Conservation (phyloP, 1,140 invertebrate genomes). For the Drosophila rufa region DNA sequence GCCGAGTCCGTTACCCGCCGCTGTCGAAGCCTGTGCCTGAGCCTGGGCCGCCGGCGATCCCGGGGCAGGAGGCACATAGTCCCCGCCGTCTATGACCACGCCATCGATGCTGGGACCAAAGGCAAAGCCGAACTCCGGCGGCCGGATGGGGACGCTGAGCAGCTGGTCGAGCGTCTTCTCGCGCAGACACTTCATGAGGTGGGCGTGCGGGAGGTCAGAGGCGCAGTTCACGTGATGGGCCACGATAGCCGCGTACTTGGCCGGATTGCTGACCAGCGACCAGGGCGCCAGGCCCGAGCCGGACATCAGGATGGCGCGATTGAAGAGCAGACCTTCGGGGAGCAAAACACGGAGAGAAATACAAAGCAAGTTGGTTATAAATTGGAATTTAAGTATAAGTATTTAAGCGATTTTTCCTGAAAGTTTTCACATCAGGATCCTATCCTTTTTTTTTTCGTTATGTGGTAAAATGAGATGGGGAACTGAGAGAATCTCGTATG, state of each 20-base stretch:
- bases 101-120: constrained; percentile 97
- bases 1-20: constrained; percentile 70
- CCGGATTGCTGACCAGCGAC: constrained; percentile 95
- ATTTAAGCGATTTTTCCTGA: not conserved
- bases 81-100: constrained; percentile 88
- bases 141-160: constrained; percentile 90
- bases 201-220: constrained; percentile 89
- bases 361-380: not conserved
- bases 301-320: constrained; percentile 97
- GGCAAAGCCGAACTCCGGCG: constrained; percentile 93
- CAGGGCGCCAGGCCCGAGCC: constrained; percentile 97
- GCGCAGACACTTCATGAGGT: constrained; percentile 93
- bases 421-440: not conserved
- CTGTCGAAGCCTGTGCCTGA: constrained; percentile 73
- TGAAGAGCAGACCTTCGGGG: constrained; percentile 93
- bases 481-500: not conserved
- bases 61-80: constrained; percentile 77
- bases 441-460: too few relatives aligned
- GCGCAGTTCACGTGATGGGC: constrained; percentile 95
- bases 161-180: constrained; percentile 91
- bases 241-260: constrained; percentile 94
- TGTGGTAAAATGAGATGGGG: not conserved
- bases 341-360: not conserved
- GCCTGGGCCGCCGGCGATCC: constrained; percentile 74
- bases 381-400: not conserved